A percentile compares a stretch with the other conserved stretches of the same genome.
Evolutionary conservation across 2,113 vertebrate species (phyloP).

Genomic region (Trematomus loennbergii): DNA sequence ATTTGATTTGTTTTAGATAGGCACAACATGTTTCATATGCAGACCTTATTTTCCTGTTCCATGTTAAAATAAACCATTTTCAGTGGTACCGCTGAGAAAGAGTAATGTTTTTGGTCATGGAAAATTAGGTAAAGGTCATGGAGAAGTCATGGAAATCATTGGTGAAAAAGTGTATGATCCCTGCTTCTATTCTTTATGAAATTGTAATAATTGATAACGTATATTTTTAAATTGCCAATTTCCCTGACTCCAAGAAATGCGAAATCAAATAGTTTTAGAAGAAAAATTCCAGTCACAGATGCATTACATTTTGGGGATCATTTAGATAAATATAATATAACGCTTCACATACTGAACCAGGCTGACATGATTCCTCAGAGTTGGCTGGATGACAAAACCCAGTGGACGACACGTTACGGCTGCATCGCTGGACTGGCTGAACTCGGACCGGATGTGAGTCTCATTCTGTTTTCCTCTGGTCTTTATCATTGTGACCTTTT

Average conservation of each 20-base stretch:
- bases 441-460: conserved; percentile 90
- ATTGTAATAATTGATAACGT: too few relatives aligned
- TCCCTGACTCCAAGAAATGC: neutral
- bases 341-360: conserved; percentile 8
- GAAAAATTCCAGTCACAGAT: neutral
- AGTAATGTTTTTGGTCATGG: too few relatives aligned
- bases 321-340: neutral
- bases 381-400: conserved; percentile 93
- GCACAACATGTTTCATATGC: too few relatives aligned
- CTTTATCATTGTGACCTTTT: neutral
- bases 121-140: too few relatives aligned
- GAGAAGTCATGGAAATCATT: too few relatives aligned
- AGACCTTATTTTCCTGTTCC: too few relatives aligned
- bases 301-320: neutral
- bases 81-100: too few relatives aligned
- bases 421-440: conserved; percentile 94
- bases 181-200: too few relatives aligned
- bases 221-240: too few relatives aligned
- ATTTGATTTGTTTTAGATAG: too few relatives aligned
- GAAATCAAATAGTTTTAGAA: neutral
- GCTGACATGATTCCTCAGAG: conserved; percentile 78
- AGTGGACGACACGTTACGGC: conserved; percentile 94
- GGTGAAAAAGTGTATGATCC: too few relatives aligned
- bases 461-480: neutral
- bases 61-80: too few relatives aligned